phyloP scores from a whole-genome alignment of 92 coral and sea anemone genomes.

The Epizoanthus illoricatus region DNA sequence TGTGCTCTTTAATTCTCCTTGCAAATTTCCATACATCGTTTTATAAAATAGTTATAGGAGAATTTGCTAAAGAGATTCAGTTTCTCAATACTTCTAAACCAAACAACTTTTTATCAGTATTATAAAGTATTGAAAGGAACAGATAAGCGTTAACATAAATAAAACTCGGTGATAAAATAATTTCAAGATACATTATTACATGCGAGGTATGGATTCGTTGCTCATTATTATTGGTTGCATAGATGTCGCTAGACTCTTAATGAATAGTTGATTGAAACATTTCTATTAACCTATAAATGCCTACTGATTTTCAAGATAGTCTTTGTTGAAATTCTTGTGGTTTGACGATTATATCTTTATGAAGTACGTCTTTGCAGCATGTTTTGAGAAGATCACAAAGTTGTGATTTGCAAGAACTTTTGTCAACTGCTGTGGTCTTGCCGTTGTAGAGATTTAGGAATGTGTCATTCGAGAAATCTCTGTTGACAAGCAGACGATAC shows the following conservation, averaged over 20 bases:
- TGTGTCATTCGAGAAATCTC: not conserved
- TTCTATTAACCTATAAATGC: not conserved
- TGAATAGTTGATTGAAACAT: conserved; percentile 10
- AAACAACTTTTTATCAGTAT: no score
- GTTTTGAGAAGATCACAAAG: not conserved
- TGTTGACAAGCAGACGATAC: conserved; percentile 6
- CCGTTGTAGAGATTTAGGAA: conserved; percentile 40
- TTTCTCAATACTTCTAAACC: no score
- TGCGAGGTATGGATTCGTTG: no score
- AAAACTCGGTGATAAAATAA: no score
- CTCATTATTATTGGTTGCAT: no score
- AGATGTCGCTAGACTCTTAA: not conserved
- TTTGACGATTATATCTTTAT: not conserved
- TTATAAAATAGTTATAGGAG: no score
- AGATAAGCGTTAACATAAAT: no score
- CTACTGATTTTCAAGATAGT: not conserved
- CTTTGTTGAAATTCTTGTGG: not conserved
- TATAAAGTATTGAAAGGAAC: no score
- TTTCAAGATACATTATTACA: no score
- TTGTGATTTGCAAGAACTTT: not conserved
- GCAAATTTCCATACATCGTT: no score
- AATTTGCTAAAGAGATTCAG: no score
- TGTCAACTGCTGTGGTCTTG: not conserved
- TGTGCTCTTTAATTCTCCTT: no score
- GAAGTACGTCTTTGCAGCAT: not conserved